Base-by-base conservation (phyloP, 2,888 invertebrate species). In the Gandaritis pyraliata region DNA sequence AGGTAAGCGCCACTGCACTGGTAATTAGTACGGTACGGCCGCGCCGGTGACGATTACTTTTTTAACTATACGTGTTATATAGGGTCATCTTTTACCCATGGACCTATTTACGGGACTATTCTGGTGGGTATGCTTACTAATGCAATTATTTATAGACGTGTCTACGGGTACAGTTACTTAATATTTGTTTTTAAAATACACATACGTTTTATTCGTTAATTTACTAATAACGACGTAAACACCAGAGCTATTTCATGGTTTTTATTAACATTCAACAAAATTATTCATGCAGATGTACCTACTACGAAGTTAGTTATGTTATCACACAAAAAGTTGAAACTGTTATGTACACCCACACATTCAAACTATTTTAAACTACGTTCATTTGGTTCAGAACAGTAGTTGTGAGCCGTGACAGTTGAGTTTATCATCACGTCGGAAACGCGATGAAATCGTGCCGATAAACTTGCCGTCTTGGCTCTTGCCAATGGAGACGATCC, bases 381-480 rank as follows among this genome's bases (percentile, higher is more conserved):
- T 65, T 68, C 33, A 66, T 64, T 66, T 60, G 39, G 53, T 70
- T 52, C 67, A 72, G 66, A 70, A 56, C 67, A 66, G 67, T 65
- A 70, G 69, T 70, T 65, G 61, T 61, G 70, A 68, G 64, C 68
- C 69, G 73, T 65, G 68, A 74, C 74, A 70, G 70, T 73, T 65
- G 66, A 74, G 77, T 78, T 77, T 78, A 78, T 75, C 80, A 79
- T 76, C 72, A 75, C 68, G 73, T 68, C 77, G 73, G 75, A 73
- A 77, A 73, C 65, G 72, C 78, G 80, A 80, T 80, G 75, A 80
- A 75, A 80, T 75, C 75, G 67, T 64, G 64, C 65, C 77, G 73
- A 78, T 77, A 79, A 80, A 79, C 74, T 74, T 73, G 70, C 71
- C 70, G 72, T 65, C 72, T 71, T 72, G 72, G 60, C 69, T 65